These are phyloP conservation scores for Dicentrarchus labrax DNA, from an alignment of 2,113 vertebrate genomes.

Conservation along the genomic window DNA sequence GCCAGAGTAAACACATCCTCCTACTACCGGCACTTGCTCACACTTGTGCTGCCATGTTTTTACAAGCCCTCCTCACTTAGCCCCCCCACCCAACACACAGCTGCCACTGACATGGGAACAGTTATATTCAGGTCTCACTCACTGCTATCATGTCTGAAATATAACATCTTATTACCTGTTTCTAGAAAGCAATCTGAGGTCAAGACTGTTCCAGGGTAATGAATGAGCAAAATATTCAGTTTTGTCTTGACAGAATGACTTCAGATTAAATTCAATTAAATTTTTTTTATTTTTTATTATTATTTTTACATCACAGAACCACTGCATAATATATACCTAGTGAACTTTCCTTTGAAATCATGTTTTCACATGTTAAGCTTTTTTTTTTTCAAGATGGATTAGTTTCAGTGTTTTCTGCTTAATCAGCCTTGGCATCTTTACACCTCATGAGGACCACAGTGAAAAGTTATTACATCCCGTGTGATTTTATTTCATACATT, in stretches of 20 bases:
- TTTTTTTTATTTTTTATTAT: neutral
- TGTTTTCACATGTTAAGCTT: neutral
- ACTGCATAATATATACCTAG: neutral
- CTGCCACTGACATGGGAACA: slow-evolving; percentile 63
- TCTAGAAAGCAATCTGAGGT: neutral
- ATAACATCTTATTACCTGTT: neutral
- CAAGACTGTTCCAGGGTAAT: neutral
- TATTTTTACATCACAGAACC: neutral
- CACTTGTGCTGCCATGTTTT: slow-evolving; percentile 83
- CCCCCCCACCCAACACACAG: slow-evolving; percentile 22
- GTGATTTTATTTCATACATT: neutral
- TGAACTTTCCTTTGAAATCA: neutral
- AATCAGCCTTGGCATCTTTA: neutral
- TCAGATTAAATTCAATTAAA: neutral
- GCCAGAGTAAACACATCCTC: slow-evolving; percentile 78
- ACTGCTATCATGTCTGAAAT: neutral
- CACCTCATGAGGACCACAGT: neutral
- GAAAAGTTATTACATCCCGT: neutral
- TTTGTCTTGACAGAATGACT: neutral
- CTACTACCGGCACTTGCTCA: slow-evolving; percentile 75
- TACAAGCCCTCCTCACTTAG: slow-evolving; percentile 38
- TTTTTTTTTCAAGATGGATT: neutral
- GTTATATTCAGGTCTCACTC: slow-evolving; percentile 21
- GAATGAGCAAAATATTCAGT: neutral
- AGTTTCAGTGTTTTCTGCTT: neutral